phyloP scores from a whole-genome alignment of 2,888 invertebrate genomes.

The Thera obeliscata region DNA sequence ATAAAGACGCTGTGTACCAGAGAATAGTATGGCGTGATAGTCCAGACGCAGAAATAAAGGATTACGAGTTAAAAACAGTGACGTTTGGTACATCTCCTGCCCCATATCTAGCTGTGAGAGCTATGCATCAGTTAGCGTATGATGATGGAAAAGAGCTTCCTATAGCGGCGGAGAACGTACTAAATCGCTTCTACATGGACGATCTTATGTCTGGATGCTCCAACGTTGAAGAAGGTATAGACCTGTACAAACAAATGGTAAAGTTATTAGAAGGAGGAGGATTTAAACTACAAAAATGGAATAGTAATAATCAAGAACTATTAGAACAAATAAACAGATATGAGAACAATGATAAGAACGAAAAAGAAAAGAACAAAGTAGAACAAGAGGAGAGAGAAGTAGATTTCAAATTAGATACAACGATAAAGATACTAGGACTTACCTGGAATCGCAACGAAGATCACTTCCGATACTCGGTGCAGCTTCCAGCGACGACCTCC shows the following conservation, averaged over 20 bases:
- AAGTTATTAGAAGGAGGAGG: neutral
- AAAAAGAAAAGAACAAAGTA: neutral
- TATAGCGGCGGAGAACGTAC: neutral
- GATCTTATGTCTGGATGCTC: slow-evolving; percentile 1
- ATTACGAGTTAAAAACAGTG: neutral
- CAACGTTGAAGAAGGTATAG: neutral
- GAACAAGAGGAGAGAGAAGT: too few species aligned
- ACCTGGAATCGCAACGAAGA: neutral
- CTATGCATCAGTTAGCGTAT: slow-evolving; percentile 1
- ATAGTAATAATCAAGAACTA: neutral
- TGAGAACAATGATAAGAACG: neutral
- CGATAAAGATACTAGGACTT: slow-evolving; percentile 4
- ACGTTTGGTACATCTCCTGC: slow-evolving; percentile 3
- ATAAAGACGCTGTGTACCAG: neutral
- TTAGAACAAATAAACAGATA: neutral
- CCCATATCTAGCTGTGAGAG: slow-evolving; percentile 1
- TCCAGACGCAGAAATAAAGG: slow-evolving; percentile 1
- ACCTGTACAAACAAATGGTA: too few species aligned
- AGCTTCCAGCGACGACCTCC: neutral
- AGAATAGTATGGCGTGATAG: slow-evolving; percentile 1
- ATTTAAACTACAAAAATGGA: slow-evolving; percentile 1
- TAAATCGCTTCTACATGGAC: neutral
- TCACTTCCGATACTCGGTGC: neutral
- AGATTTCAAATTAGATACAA: neutral
- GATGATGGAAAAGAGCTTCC: neutral